Evolutionary conservation across 2,888 invertebrate species (phyloP), one percentile per base, ranked within the genome.

Genomic region (Xanthorhoe spadicearia): DNA sequence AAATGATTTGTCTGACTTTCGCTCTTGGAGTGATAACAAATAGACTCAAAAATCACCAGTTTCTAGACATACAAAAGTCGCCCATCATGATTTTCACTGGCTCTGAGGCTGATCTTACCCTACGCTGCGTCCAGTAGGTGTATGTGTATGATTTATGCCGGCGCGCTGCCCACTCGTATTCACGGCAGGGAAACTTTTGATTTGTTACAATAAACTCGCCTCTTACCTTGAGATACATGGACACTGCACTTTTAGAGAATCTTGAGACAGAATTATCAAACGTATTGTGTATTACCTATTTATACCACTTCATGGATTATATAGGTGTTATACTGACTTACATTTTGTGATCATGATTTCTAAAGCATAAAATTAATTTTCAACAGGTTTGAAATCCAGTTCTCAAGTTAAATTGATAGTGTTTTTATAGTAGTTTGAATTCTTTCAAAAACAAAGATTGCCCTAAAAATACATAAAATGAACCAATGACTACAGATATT

Each of bases 191-290:
- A 60, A 77, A 80, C 75, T 85, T 85, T 83, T 84, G 85, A 84
- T 84, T 85, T 84, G 85, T 84, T 80, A 69, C 83, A 79, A 81
- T 80, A 81, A 78, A 83, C 80, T 80, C 77, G 68, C 71, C 76
- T 78, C 75, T 77, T 74, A 69, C 77, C 58, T 58, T 51, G 70
- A 69, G 72, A 62, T 66, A 64, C 56, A 46, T 71, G 63, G 55
- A 62, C 61, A 53, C 77, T 69, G 75, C 53, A 52, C 55, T 66
- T 69, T 23, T 15, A 18, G 15, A 9, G 6, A 23, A 15, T 32
- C 50, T 15, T 0, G 53, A 57, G 59, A 60, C 61, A 48, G 18
- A 18, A 19, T 1, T 51, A 17, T 10, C 10, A n/a, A n/a, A n/a
- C n/a, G n/a, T n/a, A n/a, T n/a, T n/a, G n/a, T n/a, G n/a, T n/a